Percentiles rank a stretch among this genome's conserved stretches.
These are phyloP conservation scores for Nilaparvata lugens DNA, from an alignment of 1,140 invertebrate genomes.

Conservation along the genomic window DNA sequence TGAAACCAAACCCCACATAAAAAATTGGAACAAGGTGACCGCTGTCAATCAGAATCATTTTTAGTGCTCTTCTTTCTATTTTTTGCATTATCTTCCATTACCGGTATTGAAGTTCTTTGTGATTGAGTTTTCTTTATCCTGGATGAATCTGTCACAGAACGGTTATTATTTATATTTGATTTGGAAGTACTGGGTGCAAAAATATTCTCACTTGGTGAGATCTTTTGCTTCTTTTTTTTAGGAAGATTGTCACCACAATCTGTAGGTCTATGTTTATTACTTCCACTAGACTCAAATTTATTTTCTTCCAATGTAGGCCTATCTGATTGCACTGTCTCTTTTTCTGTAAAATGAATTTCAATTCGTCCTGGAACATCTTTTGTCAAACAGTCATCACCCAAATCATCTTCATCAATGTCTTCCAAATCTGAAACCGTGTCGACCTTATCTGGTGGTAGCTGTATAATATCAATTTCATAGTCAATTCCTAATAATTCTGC, in stretches of 20 bases:
- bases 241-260: background rate
- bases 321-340: background rate
- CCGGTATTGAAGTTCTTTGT: no score
- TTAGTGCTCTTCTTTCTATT: background rate
- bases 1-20: no score
- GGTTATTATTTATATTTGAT: background rate
- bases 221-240: constrained; percentile 3
- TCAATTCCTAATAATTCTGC: constrained; percentile 2
- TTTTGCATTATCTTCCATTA: no score
- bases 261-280: background rate
- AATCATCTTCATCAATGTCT: constrained; percentile 9
- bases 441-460: constrained; percentile 9
- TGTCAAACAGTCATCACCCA: background rate
- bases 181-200: background rate
- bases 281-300: background rate
- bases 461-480: constrained; percentile 2
- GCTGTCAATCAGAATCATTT: background rate
- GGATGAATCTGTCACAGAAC: no score
- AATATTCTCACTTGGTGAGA: background rate
- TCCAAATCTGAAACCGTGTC: constrained; percentile 10
- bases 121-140: no score
- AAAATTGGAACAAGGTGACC: no score
- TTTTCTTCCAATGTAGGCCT: background rate
- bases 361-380: constrained; percentile 11
- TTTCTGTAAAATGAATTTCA: constrained; percentile 8